These are phyloP conservation scores for Acanthurus tractus DNA, from an alignment of 2,797 vertebrate species.

Conservation along the genomic window DNA sequence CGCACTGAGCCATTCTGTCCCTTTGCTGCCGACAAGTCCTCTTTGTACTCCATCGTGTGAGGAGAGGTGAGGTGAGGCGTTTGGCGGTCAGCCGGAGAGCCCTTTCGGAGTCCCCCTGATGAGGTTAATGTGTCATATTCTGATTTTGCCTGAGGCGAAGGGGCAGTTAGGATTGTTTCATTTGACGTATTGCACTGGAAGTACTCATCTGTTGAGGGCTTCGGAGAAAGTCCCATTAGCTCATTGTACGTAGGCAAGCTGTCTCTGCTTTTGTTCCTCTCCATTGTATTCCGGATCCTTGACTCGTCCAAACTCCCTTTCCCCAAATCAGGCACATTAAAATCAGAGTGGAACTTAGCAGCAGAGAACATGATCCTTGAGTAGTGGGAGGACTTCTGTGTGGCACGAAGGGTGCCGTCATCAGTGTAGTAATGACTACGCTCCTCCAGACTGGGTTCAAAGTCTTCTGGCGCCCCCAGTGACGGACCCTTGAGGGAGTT, in stretches of 20 bases:
- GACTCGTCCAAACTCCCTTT: constrained; percentile 90
- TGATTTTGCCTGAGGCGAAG: constrained; percentile 95
- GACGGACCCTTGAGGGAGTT: constrained; percentile 95
- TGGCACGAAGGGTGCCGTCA: constrained; percentile 94
- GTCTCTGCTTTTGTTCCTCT: constrained; percentile 93
- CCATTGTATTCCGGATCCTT: constrained; percentile 90
- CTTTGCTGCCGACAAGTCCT: constrained; percentile 91
- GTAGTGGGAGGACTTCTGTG: constrained; percentile 91
- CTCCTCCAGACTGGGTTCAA: constrained; percentile 92
- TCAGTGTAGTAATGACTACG: constrained; percentile 95
- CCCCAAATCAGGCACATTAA: constrained; percentile 94
- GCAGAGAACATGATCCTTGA: constrained; percentile 95
- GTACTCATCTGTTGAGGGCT: constrained; percentile 95
- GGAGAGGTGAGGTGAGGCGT: constrained; percentile 91
- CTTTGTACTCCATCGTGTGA: constrained; percentile 92
- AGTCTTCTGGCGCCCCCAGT: constrained; percentile 92
- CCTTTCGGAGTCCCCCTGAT: constrained; percentile 94
- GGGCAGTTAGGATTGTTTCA: constrained; percentile 97
- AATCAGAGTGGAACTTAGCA: constrained; percentile 93
- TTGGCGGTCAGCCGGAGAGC: constrained; percentile 92
- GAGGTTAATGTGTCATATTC: constrained; percentile 94
- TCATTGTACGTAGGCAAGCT: constrained; percentile 93
- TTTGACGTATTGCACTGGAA: constrained; percentile 99
- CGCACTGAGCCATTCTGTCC: constrained; percentile 88
- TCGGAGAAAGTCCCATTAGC: constrained; percentile 93